These are phyloP conservation scores for Mesaphorura yosii DNA, from an alignment of 1,140 invertebrate genomes.

Conservation along the genomic window DNA sequence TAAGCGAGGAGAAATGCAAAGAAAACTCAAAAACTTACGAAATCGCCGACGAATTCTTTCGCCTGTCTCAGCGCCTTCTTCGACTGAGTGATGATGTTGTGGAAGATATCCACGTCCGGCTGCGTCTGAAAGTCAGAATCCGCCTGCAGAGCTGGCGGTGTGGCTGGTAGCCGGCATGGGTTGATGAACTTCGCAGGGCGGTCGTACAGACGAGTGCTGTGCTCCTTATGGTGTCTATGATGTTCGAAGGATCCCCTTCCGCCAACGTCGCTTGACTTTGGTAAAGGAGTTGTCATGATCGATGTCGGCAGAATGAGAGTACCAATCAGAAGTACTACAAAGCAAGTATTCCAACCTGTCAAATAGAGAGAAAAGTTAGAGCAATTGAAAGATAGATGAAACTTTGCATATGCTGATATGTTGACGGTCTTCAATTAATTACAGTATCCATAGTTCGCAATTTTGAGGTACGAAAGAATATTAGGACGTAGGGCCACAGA, in stretches of 20 bases:
- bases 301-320: background rate
- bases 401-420: too few relatives aligned
- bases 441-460: too few relatives aligned
- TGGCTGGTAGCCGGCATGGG: slow-evolving; percentile 23
- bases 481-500: too few relatives aligned
- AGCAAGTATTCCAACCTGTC: background rate
- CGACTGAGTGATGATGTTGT: slow-evolving; percentile 25
- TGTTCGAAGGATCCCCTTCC: background rate
- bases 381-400: too few relatives aligned
- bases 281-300: background rate
- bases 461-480: too few relatives aligned
- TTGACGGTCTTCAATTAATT: too few relatives aligned
- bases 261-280: background rate
- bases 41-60: slow-evolving; percentile 20
- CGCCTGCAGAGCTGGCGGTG: slow-evolving; percentile 6
- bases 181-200: slow-evolving; percentile 28
- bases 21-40: slow-evolving; percentile 25
- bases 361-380: too few relatives aligned
- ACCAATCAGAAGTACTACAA: background rate
- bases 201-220: slow-evolving; percentile 2
- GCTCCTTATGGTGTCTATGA: background rate
- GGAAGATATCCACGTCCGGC: slow-evolving; percentile 22
- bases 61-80: slow-evolving; percentile 25
- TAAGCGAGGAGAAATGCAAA: too few relatives aligned
- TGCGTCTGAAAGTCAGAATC: slow-evolving; percentile 16